Conservation (phyloP, 2,113 vertebrate genomes). For the Pavo muticus region DNA sequence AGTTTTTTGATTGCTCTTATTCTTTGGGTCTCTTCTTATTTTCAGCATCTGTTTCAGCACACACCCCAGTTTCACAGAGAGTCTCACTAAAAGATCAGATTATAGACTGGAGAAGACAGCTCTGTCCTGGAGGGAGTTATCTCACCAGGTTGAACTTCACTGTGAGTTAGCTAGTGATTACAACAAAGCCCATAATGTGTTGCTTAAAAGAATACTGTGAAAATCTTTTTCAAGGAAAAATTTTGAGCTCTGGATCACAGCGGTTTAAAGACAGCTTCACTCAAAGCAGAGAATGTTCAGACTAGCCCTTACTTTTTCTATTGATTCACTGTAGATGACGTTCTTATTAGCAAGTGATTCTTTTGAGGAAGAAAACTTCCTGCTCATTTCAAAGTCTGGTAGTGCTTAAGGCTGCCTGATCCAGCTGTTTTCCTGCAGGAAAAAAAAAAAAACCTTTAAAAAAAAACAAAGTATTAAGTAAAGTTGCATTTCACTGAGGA, state of each 20-base stretch:
- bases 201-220: neutral
- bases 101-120: neutral
- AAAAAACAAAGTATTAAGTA: rapidly evolving
- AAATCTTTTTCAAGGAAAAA: neutral
- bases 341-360: neutral
- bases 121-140: neutral
- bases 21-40: neutral
- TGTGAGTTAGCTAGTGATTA: neutral
- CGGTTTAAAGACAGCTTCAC: neutral
- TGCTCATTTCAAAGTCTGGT: neutral
- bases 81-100: neutral
- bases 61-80: neutral
- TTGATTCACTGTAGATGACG: neutral
- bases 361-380: rapidly evolving
- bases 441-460: neutral
- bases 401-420: neutral
- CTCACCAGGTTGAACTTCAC: neutral
- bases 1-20: neutral
- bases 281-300: neutral
- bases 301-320: neutral
- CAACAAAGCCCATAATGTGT: rapidly evolving
- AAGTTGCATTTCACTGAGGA: neutral
- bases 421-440: neutral
- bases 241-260: neutral
- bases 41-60: neutral